Conservation (phyloP, 2,888 invertebrate genomes). For the Epirrhoe tristata region DNA sequence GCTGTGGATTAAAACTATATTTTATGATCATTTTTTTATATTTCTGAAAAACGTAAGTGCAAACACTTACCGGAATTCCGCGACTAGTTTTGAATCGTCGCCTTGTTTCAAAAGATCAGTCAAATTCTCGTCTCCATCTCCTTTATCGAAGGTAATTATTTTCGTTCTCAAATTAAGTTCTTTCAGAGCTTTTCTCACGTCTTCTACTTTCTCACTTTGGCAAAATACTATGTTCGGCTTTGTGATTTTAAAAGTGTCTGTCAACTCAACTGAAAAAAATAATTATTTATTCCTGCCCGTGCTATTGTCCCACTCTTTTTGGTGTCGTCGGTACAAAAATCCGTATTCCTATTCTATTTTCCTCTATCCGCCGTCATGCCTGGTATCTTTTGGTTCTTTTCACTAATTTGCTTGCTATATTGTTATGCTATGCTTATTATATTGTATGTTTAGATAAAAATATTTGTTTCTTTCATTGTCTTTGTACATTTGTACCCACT, state of each 20-base stretch:
- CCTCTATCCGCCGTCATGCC: too few species aligned
- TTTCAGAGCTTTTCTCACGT: conserved; percentile 52
- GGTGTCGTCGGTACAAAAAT: too few species aligned
- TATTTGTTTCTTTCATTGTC: too few species aligned
- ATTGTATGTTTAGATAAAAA: too few species aligned
- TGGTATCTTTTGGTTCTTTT: too few species aligned
- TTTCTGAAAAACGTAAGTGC: too few species aligned
- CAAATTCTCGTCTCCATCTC: conserved; percentile 52
- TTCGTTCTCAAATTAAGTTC: conserved; percentile 25
- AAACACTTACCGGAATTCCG: conserved; percentile 53
- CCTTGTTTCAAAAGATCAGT: conserved; percentile 52
- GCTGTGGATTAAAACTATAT: conserved; percentile 45
- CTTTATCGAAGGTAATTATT: conserved; percentile 25
- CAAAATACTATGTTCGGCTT: conserved; percentile 61
- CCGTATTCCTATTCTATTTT: too few species aligned
- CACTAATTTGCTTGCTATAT: too few species aligned
- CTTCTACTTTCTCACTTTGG: conserved; percentile 54
- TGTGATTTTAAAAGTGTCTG: conserved; percentile 47
- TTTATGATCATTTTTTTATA: background rate
- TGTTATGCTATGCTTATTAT: too few species aligned
- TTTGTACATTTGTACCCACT: too few species aligned
- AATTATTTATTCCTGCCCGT: too few species aligned
- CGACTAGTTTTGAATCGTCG: conserved; percentile 38
- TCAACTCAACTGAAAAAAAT: conserved; percentile 53
- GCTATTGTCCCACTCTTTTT: too few species aligned